phyloP scores from a whole-genome alignment of 2,113 vertebrate genomes.

The Kryptolebias marmoratus region DNA sequence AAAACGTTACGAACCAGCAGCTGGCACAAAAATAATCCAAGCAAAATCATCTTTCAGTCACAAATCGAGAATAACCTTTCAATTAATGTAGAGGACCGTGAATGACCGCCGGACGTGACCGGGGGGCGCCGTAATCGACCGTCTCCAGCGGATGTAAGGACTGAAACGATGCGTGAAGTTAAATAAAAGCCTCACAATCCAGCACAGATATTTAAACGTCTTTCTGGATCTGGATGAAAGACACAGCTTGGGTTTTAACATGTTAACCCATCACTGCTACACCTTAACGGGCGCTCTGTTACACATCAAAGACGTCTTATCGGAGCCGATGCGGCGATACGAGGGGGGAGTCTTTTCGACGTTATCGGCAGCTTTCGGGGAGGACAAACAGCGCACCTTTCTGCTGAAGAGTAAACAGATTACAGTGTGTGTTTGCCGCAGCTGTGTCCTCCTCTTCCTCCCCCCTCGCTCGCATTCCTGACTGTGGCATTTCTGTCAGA shows the following conservation, averaged over 20 bases:
- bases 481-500: constrained; percentile 53
- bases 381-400: neutral
- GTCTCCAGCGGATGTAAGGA: neutral
- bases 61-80: too few species aligned
- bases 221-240: neutral
- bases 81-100: too few species aligned
- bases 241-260: neutral
- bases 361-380: neutral
- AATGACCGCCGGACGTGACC: too few species aligned
- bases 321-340: neutral
- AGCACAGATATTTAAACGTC: neutral
- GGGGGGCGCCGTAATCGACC: too few species aligned
- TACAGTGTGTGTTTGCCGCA: constrained; percentile 59
- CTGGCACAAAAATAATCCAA: too few species aligned
- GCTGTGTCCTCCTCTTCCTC: constrained; percentile 51
- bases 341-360: neutral
- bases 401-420: constrained; percentile 10
- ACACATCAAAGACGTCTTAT: too few species aligned
- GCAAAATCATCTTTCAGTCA: too few species aligned
- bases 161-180: neutral
- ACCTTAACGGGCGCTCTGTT: too few species aligned
- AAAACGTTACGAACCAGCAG: too few species aligned
- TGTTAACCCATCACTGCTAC: neutral
- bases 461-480: constrained; percentile 39
- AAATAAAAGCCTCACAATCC: neutral